Base-by-base conservation (phyloP, 2,797 vertebrate genomes). In the Argya squamiceps region DNA sequence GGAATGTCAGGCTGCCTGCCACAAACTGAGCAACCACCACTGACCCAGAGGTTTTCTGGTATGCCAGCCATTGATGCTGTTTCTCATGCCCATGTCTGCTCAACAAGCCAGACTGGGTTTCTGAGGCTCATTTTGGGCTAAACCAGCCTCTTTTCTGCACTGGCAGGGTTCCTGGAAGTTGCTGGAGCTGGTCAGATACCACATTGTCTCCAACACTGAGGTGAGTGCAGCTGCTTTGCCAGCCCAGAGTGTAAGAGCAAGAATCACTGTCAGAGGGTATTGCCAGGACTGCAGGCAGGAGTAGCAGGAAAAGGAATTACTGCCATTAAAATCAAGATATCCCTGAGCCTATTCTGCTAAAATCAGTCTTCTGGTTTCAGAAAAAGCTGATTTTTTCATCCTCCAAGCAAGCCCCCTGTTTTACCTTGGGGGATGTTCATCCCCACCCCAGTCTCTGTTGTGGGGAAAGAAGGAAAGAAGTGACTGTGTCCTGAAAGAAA, bases 151-250 rank as follows among this genome's bases (percentile, higher is more conserved):
- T 89, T 76, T 89, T 97, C 56, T 79, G 46, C 67, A 88, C 95
- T 37, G 82, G 18, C 93, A 99, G 99, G 99, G 99, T 49, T 98
- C 96, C 47, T 93, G 87, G 76, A 99, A 99, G 86, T 97, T 99
- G 91, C 93, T 98, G 94, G 99, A 99, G 96, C 97, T 99, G 11
- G 68, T 99, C 71, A 96, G 98, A 90, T 98, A 99, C 75, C 99
- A 99, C 96, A 85, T 99, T 12, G 79, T 99, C 62, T 75, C 97
- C 10, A 97, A 97, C 16, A 95, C 97, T 6, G 80, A 98, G 96
- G 99, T 99, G 37, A 92, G 97, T 3, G 0, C 3, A 4, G 30
- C 36, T 65, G 21, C n/a, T 73, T 47, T 87, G 37, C 60, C 85
- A 29, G 62, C 34, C 18, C 12, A 2, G 9, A 6, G 21, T 3